phyloP scores from a whole-genome alignment of 2,797 vertebrate species.

The Dromococcyx pavoninus region DNA sequence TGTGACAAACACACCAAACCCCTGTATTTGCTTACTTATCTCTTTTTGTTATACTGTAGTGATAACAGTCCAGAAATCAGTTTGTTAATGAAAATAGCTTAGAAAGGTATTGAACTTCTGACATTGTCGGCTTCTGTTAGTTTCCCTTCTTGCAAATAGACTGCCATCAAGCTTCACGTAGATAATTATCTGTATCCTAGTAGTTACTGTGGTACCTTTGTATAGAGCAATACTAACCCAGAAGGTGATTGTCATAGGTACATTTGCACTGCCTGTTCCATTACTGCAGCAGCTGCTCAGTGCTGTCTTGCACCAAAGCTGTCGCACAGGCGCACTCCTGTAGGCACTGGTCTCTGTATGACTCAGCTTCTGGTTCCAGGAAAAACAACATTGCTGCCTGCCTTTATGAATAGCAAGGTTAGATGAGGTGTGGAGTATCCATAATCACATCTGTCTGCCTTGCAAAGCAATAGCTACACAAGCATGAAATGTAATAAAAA shows the following conservation, averaged over 20 bases:
- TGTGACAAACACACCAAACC: not conserved
- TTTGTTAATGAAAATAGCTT: not conserved
- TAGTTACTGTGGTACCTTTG: fast-evolving
- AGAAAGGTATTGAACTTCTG: not conserved
- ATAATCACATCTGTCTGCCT: slow-evolving; percentile 42
- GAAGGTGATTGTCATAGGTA: slow-evolving; percentile 9
- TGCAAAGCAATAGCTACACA: slow-evolving; percentile 36
- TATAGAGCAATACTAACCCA: not conserved
- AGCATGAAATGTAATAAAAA: slow-evolving; percentile 11
- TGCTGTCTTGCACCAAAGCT: not conserved
- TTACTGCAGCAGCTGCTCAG: not conserved
- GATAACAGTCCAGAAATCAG: not conserved
- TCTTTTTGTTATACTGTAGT: not conserved
- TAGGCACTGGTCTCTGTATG: not conserved
- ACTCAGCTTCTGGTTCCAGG: slow-evolving; percentile 19
- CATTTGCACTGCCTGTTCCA: not conserved
- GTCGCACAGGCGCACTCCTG: fast-evolving
- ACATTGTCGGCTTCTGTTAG: not conserved
- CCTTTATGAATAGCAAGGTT: not conserved
- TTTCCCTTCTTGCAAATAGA: not conserved
- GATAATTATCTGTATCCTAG: not conserved
- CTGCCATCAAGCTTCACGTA: not conserved
- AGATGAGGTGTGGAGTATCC: slow-evolving; percentile 41
- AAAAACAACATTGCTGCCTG: slow-evolving; percentile 12
- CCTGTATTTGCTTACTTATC: not conserved